Evolutionary conservation across 2,113 vertebrate species (phyloP), one percentile per base, ranked within the genome.

Genomic region (Australoheros scitulus): DNA sequence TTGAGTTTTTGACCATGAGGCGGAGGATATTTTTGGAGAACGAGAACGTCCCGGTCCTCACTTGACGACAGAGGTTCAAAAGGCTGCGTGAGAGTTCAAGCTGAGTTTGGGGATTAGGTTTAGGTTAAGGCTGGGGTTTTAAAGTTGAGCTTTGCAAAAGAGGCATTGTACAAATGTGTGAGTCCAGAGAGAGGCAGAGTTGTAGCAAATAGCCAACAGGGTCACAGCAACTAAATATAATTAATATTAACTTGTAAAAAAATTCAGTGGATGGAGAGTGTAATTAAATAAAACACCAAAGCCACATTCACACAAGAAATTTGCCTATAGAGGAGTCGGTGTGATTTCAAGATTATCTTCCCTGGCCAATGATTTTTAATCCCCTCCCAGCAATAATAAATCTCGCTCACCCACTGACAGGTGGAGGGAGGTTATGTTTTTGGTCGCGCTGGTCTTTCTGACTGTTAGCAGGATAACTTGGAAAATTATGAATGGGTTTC

Each of bases 181-280:
- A 72, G 43, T 72, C 68, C 68, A 72, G 68, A 72, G 68, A 72
- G 68, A 72, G 26, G 68, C 34, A 55, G 68, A 72, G 68, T 55
- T 29, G 0, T 72, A 52, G 47, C 47, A 55, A 55, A 72, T 47
- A 72, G 50, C 47, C 68, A 72, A 72, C 68, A 72, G 68, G 68
- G 68, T 72, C 68, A 55, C 52, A 72, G 47, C 26, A 55, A 55
- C 26, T 72, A 55, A 72, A 72, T 72, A 55, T 72, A 55, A 72
- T 72, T 72, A 72, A 72, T 72, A 72, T 72, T 55, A 72, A 72
- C 68, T 72, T 72, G 68, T 72, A 52, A 7, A 72, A 34, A 72
- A 26, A 72, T 55, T 72, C 68, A 55, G 68, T 34, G 18, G 18
- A 72, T 72, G 20, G 47, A 72, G 47, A 55, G 52, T 32, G 18